A percentile compares a stretch with the other conserved stretches of the same genome.
Evolutionary conservation across 1,140 invertebrate genomes (phyloP).

Genomic region (Drosophila miranda): DNA sequence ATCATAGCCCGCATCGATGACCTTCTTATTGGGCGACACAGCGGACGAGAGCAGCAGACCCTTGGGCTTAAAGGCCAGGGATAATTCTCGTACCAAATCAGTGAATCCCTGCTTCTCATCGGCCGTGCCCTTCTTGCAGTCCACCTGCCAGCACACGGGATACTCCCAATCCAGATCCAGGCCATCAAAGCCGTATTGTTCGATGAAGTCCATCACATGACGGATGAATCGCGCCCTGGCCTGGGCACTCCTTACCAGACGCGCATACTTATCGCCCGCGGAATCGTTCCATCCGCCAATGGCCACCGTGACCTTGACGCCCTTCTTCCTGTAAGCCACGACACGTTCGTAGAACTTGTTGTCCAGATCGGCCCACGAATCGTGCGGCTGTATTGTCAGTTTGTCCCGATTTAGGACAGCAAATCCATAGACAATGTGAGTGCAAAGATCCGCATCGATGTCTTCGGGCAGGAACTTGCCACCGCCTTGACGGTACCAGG

Average conservation of each 20-base stretch:
- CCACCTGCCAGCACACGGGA: constrained; percentile 95
- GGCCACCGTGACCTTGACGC: constrained; percentile 92
- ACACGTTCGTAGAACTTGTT: constrained; percentile 94
- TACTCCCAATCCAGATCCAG: constrained; percentile 96
- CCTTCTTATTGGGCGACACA: constrained; percentile 91
- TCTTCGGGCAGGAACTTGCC: constrained; percentile 93
- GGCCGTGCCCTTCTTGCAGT: constrained; percentile 88
- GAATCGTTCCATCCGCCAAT: constrained; percentile 95
- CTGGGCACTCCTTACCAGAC: constrained; percentile 88
- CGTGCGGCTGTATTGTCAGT: constrained; percentile 91
- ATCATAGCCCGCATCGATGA: constrained; percentile 92
- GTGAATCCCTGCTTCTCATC: constrained; percentile 91
- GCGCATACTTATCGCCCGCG: constrained; percentile 92
- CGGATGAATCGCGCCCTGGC: constrained; percentile 89
- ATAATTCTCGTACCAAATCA: constrained; percentile 87
- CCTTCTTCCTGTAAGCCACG: constrained; percentile 87
- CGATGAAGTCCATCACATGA: constrained; percentile 89
- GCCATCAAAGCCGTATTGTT: constrained; percentile 92
- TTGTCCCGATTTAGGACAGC: constrained; percentile 91
- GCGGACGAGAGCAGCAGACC: constrained; percentile 90
- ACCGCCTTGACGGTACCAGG: constrained; percentile 91
- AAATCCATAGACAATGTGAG: constrained; percentile 96
- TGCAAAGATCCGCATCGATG: constrained; percentile 92
- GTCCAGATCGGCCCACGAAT: constrained; percentile 94
- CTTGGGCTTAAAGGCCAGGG: constrained; percentile 86